Conservation (phyloP, 2,888 invertebrate genomes). For the Fragum sueziense region DNA sequence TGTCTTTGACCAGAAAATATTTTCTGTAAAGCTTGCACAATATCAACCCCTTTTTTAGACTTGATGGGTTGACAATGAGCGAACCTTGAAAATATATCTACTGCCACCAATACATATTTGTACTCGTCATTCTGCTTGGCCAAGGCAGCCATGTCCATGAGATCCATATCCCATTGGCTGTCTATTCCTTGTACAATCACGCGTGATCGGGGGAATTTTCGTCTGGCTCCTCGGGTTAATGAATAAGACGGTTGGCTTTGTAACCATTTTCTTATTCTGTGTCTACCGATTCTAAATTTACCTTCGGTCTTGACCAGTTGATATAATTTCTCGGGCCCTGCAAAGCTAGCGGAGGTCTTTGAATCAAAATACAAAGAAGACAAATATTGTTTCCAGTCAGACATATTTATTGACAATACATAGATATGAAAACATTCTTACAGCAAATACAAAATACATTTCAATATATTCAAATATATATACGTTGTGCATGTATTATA, state of each 20-base stretch:
- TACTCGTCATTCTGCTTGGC: conserved; percentile 28
- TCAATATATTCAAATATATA: too few species aligned
- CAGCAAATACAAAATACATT: too few species aligned
- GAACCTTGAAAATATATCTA: conserved; percentile 41
- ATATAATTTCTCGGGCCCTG: conserved; percentile 47
- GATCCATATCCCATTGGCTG: conserved; percentile 40
- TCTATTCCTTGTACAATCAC: conserved; percentile 43
- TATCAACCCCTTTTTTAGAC: conserved; percentile 29
- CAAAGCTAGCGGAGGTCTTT: conserved; percentile 31
- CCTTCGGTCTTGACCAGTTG: conserved; percentile 28
- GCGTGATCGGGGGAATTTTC: conserved; percentile 19
- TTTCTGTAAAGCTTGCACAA: conserved; percentile 26
- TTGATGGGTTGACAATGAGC: conserved; percentile 33
- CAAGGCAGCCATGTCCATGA: conserved; percentile 38
- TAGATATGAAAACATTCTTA: too few species aligned
- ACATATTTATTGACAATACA: conserved; percentile 29
- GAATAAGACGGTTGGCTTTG: conserved; percentile 47
- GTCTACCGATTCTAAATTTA: conserved; percentile 23
- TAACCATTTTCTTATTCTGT: conserved; percentile 46
- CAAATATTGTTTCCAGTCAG: conserved; percentile 39
- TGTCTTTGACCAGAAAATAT: conserved; percentile 37
- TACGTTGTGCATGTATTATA: too few species aligned
- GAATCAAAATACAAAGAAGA: conserved; percentile 42
- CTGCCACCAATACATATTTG: conserved; percentile 30
- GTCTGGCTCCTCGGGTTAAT: conserved; percentile 31